Evolutionary conservation across 1,140 invertebrate species (phyloP).

Genomic region (Apis mellifera): Amel_HAv3.1 CM009934.2:10329001-10329500

Average conservation of each 20-base stretch:
- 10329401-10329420: conserved; percentile 15
- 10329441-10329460: conserved; percentile 65
- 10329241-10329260: conserved; percentile 66
- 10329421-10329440: conserved; percentile 72
- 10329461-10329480: conserved; percentile 36
- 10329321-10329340: background rate
- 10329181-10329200: conserved; percentile 62
- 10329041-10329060: conserved; percentile 80
- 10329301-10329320: background rate
- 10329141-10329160: conserved; percentile 55
- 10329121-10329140: conserved; percentile 50
- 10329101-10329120: conserved; percentile 69
- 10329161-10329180: conserved; percentile 65
- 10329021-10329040: conserved; percentile 80
- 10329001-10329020: conserved; percentile 79
- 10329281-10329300: background rate
- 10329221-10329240: conserved; percentile 61
- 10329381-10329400: conserved; percentile 1
- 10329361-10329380: conserved; percentile 6
- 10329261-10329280: conserved; percentile 6
- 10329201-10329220: conserved; percentile 73
- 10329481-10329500: conserved; percentile 14
- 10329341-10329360: background rate
- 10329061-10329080: conserved; percentile 72
- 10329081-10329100: conserved; percentile 65